phyloP scores from a whole-genome alignment of 2,113 vertebrate species.

The Phalacrocorax aristotelis region DNA sequence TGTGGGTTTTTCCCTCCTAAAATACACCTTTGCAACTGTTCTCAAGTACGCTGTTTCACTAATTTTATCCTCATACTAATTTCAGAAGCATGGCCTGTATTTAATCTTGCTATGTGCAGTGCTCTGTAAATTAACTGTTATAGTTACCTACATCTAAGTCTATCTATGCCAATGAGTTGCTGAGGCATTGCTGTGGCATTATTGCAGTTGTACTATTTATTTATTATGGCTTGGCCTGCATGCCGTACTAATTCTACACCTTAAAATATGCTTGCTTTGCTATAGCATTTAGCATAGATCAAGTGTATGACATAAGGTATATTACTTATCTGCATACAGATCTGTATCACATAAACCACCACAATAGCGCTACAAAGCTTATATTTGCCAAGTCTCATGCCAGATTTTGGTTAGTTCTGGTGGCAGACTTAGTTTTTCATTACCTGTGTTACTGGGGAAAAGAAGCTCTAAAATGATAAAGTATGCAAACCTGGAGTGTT shows the following conservation, averaged over 20 bases:
- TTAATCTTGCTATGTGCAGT: not conserved
- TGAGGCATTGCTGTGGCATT: not conserved
- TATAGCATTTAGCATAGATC: not conserved
- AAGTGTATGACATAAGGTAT: not conserved
- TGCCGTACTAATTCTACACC: not conserved
- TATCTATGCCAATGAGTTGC: not conserved
- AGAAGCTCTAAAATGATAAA: not conserved
- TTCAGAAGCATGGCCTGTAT: not conserved
- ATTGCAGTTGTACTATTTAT: not conserved
- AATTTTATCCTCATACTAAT: not conserved
- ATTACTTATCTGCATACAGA: not conserved
- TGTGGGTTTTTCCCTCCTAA: not conserved
- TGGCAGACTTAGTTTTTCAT: not conserved
- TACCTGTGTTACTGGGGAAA: not conserved
- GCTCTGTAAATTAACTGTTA: not conserved
- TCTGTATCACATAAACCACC: not conserved
- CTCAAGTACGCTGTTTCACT: not conserved
- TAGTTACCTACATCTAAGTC: not conserved
- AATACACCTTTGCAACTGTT: not conserved
- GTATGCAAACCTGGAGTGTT: not conserved
- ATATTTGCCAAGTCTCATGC: not conserved
- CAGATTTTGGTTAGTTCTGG: not conserved
- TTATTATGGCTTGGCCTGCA: not conserved
- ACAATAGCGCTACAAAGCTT: not conserved
- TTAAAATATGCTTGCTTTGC: constrained; percentile 37